phyloP scores from a whole-genome alignment of 2,888 invertebrate genomes.

The Herminia tarsipennalis region DNA sequence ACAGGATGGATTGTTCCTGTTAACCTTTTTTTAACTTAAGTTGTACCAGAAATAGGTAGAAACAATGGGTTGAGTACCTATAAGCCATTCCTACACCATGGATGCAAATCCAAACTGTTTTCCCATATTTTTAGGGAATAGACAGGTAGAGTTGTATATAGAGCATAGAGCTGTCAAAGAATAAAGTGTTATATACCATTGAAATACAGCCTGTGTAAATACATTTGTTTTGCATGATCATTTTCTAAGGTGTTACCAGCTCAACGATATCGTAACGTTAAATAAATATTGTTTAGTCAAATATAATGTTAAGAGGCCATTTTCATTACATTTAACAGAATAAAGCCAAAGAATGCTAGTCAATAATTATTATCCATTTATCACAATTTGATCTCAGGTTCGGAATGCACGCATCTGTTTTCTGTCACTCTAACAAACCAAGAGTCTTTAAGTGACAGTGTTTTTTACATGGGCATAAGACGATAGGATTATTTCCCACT shows the following conservation, averaged over 20 bases:
- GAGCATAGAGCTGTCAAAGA: slow-evolving; percentile 48
- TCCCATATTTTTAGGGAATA: too few relatives aligned
- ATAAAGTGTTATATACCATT: slow-evolving; percentile 44
- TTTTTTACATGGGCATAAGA: too few relatives aligned
- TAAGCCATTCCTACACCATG: too few relatives aligned
- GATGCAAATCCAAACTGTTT: too few relatives aligned
- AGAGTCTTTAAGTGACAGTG: background rate
- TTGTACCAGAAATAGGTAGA: too few relatives aligned
- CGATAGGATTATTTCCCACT: too few relatives aligned
- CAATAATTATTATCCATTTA: slow-evolving; percentile 34
- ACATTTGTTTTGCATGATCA: slow-evolving; percentile 73
- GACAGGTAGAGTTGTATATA: background rate
- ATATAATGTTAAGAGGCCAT: slow-evolving; percentile 63
- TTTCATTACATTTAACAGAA: slow-evolving; percentile 39
- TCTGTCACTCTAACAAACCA: background rate
- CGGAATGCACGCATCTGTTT: background rate
- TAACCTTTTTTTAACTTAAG: too few relatives aligned
- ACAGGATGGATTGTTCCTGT: too few relatives aligned
- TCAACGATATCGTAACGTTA: slow-evolving; percentile 78
- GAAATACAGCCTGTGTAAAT: slow-evolving; percentile 69
- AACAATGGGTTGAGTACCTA: too few relatives aligned
- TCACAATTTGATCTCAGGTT: slow-evolving; percentile 39
- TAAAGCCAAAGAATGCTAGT: slow-evolving; percentile 39
- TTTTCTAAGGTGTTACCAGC: slow-evolving; percentile 75
- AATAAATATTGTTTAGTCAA: slow-evolving; percentile 64